A percentile compares a stretch with the other conserved stretches of the same genome.
These are phyloP conservation scores for Minunthozetes semirufus DNA, from an alignment of 2,888 invertebrate genomes.

Conservation along the genomic window DNA sequence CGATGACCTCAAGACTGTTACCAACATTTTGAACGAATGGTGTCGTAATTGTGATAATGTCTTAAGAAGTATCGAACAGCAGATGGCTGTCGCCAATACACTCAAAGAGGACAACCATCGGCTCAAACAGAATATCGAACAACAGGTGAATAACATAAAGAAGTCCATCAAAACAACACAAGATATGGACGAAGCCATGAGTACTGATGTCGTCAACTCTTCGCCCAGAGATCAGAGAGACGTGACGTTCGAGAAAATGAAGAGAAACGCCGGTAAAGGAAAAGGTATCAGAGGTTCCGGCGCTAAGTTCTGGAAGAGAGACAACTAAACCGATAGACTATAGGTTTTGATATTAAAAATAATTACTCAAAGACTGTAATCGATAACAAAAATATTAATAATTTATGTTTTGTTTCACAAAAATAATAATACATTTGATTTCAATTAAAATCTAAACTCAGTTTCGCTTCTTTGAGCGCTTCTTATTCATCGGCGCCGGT, in stretches of 20 bases:
- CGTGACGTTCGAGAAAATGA: conserved; percentile 11
- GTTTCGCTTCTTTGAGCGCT: too few relatives aligned
- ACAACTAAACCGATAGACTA: neutral
- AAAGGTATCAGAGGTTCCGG: neutral
- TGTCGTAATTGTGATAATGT: conserved; percentile 83
- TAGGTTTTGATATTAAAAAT: too few relatives aligned
- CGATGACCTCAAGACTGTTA: conserved; percentile 72
- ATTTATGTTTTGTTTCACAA: too few relatives aligned
- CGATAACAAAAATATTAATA: too few relatives aligned
- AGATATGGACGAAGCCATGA: conserved; percentile 77
- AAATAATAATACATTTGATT: too few relatives aligned
- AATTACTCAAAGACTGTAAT: too few relatives aligned
- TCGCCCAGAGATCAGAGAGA: conserved; percentile 22
- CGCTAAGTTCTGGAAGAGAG: conserved; percentile 20
- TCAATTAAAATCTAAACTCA: too few relatives aligned
- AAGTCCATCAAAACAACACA: conserved; percentile 73
- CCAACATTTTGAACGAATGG: conserved; percentile 53
- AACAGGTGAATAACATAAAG: conserved; percentile 76
- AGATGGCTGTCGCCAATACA: conserved; percentile 76
- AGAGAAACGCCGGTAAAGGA: conserved; percentile 20
- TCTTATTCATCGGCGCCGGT: too few relatives aligned
- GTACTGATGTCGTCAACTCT: conserved; percentile 55
- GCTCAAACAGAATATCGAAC: conserved; percentile 73
- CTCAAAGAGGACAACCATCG: conserved; percentile 72
- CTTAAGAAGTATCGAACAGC: conserved; percentile 76